Percentiles rank a stretch among this genome's conserved stretches.
Conservation (phyloP, 2,797 vertebrate genomes). For the Sebastes oblongus region DNA sequence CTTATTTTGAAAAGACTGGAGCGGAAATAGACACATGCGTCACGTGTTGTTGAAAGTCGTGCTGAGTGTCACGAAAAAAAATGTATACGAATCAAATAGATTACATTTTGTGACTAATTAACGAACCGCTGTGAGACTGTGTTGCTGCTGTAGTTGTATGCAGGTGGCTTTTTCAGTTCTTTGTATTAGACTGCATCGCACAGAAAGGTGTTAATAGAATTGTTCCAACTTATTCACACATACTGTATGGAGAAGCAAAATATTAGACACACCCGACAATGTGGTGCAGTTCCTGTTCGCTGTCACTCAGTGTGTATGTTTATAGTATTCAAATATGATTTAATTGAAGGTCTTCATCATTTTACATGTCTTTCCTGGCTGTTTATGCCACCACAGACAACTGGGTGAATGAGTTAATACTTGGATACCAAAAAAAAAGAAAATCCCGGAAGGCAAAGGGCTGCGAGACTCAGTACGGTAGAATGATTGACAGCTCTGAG, state of each 20-base stretch:
- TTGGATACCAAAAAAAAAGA: not conserved
- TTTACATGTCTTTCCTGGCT: not conserved
- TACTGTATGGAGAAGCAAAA: not conserved
- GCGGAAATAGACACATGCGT: no score
- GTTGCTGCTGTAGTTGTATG: no score
- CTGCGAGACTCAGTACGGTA: not conserved
- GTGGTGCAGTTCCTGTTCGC: not conserved
- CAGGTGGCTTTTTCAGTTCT: not conserved
- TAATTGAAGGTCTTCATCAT: not conserved
- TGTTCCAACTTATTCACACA: not conserved
- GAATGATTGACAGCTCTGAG: slow-evolving; percentile 39
- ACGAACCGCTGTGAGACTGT: no score
- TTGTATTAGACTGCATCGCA: not conserved
- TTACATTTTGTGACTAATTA: no score
- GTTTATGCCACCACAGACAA: not conserved
- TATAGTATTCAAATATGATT: not conserved
- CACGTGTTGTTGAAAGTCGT: no score
- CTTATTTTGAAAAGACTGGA: no score
- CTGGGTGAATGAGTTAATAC: not conserved
- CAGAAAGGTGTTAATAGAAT: not conserved
- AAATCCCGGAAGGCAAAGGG: not conserved
- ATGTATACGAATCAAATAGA: no score
- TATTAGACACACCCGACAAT: not conserved
- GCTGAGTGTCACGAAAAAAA: no score
- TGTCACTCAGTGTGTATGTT: no score